Conservation (phyloP, 2,888 invertebrate genomes). For the Formica aserva region DNA sequence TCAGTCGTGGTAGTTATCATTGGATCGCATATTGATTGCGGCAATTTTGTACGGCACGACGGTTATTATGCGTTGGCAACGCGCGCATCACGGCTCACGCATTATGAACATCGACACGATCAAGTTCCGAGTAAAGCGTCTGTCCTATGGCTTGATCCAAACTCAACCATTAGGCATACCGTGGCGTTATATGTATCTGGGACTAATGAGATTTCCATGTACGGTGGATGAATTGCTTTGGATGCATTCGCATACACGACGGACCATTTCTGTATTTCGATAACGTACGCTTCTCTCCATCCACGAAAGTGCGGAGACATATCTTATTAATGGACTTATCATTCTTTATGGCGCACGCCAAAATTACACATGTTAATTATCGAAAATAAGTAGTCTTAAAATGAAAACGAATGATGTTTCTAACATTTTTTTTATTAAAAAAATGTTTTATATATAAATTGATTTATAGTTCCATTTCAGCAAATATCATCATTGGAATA, state of each 20-base stretch:
- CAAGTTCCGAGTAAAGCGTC: conserved; percentile 73
- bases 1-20: conserved; percentile 23
- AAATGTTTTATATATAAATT: not conserved
- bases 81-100: conserved; percentile 68
- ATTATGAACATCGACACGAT: conserved; percentile 74
- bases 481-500: not conserved
- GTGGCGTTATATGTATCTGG: conserved; percentile 71
- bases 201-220: conserved; percentile 80
- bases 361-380: conserved; percentile 35
- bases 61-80: conserved; percentile 74
- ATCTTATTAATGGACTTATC: conserved; percentile 53
- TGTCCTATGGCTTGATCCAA: conserved; percentile 72
- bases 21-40: conserved; percentile 47
- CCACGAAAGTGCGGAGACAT: conserved; percentile 36
- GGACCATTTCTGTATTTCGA: conserved; percentile 59
- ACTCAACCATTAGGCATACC: conserved; percentile 73
- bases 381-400: not conserved
- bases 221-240: conserved; percentile 75
- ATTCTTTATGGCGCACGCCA: not conserved
- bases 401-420: not conserved
- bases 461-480: not conserved
- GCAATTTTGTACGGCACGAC: conserved; percentile 54
- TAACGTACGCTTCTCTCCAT: conserved; percentile 30
- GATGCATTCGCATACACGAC: conserved; percentile 62
- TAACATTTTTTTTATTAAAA: not conserved